Conservation (phyloP, 64 coral and sea anemone species). For the Catalaphyllia jardinei region DNA sequence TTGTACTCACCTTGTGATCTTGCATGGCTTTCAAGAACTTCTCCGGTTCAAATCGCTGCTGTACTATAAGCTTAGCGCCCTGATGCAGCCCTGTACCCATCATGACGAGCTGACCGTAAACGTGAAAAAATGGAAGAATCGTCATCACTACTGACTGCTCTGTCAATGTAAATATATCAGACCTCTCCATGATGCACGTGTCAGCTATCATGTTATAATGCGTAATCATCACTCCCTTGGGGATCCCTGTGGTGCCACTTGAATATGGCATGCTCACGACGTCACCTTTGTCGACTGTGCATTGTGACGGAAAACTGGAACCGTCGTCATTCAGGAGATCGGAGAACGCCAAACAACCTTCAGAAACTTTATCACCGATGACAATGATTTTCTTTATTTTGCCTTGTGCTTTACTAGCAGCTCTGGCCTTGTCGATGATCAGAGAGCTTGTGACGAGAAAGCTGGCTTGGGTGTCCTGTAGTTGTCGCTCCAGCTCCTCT, state of each 20-base stretch:
- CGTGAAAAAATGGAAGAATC: constrained; percentile 37
- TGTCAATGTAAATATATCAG: neutral
- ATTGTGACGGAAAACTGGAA: constrained; percentile 29
- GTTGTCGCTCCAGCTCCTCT: constrained; percentile 44
- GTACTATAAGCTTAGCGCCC: constrained; percentile 9
- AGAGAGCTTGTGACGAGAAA: constrained; percentile 35
- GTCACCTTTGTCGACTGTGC: constrained; percentile 49
- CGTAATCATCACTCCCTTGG: constrained; percentile 78
- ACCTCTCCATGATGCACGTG: neutral
- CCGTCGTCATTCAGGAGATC: constrained; percentile 47
- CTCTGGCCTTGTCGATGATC: constrained; percentile 38
- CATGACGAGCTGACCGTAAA: constrained; percentile 16
- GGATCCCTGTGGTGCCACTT: constrained; percentile 70
- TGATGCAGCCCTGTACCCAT: neutral
- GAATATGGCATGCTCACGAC: constrained; percentile 59
- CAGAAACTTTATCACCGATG: constrained; percentile 23
- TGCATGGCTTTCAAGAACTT: constrained; percentile 52
- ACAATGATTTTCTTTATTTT: constrained; percentile 54
- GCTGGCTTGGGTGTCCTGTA: constrained; percentile 44
- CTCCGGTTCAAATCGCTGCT: constrained; percentile 27
- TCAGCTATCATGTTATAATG: constrained; percentile 58
- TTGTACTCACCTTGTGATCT: constrained; percentile 22
- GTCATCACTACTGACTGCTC: neutral
- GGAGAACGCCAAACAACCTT: constrained; percentile 37
- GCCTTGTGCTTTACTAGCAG: constrained; percentile 20